phyloP scores from a whole-genome alignment of 1,140 invertebrate species.

The Drosophila jambulina region DNA sequence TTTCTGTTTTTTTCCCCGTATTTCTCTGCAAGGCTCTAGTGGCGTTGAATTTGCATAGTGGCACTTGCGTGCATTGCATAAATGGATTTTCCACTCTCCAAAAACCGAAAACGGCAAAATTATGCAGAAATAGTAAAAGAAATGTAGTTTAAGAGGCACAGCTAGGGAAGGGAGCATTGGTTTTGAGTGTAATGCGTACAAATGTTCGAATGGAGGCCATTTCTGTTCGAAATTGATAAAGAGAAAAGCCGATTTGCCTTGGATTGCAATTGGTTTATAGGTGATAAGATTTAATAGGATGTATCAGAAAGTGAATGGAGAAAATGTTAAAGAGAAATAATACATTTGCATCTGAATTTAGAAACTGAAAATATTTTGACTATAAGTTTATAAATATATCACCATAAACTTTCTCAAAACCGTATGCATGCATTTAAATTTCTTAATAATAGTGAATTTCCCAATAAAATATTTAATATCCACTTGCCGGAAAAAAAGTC shows the following conservation, averaged over 20 bases:
- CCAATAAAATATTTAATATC: neutral
- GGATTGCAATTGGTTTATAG: slow-evolving; percentile 12
- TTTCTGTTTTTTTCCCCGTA: neutral
- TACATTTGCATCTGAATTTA: too few species aligned
- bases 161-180: slow-evolving; percentile 8
- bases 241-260: slow-evolving; percentile 5
- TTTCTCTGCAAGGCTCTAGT: slow-evolving; percentile 10
- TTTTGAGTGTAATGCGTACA: slow-evolving; percentile 27
- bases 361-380: neutral
- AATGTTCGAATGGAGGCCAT: slow-evolving; percentile 14
- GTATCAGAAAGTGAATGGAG: neutral
- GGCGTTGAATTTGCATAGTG: slow-evolving; percentile 49
- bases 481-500: neutral
- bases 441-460: neutral
- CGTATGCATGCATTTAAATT: too few species aligned
- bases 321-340: neutral
- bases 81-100: slow-evolving; percentile 33
- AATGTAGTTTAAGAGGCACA: slow-evolving; percentile 1
- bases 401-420: too few species aligned
- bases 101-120: slow-evolving; percentile 36
- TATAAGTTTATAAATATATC: neutral
- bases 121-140: slow-evolving; percentile 33
- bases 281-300: neutral
- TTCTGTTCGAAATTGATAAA: slow-evolving; percentile 32
- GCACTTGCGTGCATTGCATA: slow-evolving; percentile 54